A percentile compares a stretch with the other conserved stretches of the same genome.
phyloP scores from a whole-genome alignment of 2,797 vertebrate genomes.

The Onychomys leucogaster region DNA sequence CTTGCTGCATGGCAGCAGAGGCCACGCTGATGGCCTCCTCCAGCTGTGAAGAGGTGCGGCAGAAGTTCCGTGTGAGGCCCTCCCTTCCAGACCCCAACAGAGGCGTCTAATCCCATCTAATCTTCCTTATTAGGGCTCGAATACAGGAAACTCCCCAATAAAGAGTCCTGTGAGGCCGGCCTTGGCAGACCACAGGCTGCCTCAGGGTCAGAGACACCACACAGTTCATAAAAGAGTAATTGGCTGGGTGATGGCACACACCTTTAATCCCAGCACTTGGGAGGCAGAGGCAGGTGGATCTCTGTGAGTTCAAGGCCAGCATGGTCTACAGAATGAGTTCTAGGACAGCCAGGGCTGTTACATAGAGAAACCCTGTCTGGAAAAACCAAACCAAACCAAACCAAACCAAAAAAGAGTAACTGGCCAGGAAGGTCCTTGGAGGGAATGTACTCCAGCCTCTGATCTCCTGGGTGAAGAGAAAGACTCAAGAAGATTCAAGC shows the following conservation, averaged over 20 bases:
- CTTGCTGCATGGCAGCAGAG: conserved; percentile 87
- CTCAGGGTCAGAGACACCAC: background rate
- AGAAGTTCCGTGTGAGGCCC: background rate
- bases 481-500: background rate
- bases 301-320: background rate
- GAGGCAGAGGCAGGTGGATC: background rate
- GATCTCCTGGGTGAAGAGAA: conserved; percentile 15
- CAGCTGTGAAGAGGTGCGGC: conserved; percentile 77
- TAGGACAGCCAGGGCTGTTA: background rate
- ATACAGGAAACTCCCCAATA: background rate
- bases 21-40: conserved; percentile 88
- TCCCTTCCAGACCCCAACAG: background rate
- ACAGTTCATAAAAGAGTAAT: background rate
- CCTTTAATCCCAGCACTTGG: background rate
- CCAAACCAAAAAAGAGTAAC: background rate
- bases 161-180: background rate
- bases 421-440: background rate
- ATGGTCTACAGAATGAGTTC: background rate
- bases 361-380: background rate
- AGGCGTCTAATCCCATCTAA: background rate
- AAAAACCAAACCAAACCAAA: background rate
- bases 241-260: background rate
- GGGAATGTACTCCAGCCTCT: background rate
- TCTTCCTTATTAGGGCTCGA: background rate
- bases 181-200: background rate